Conservation (phyloP, 2,888 invertebrate species). For the Zhuqinia jingwanae region DNA sequence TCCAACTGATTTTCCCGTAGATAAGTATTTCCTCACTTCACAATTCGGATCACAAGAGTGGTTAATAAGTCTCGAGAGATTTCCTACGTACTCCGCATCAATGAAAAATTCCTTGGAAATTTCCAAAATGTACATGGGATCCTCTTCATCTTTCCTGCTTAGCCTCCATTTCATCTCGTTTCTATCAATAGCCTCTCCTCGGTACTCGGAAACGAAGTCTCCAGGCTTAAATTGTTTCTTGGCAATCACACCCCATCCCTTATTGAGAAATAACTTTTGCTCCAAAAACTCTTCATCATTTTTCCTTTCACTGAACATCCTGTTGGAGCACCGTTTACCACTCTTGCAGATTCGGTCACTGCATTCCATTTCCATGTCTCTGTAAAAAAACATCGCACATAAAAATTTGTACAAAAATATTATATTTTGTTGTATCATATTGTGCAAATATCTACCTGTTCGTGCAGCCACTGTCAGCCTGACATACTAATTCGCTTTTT, state of each 20-base stretch:
- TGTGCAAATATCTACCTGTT: slow-evolving; percentile 69
- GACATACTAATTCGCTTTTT: slow-evolving; percentile 52
- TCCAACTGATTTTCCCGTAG: slow-evolving; percentile 72
- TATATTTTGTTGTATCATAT: no score
- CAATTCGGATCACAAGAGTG: slow-evolving; percentile 78
- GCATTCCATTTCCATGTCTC: slow-evolving; percentile 76
- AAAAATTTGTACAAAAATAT: no score
- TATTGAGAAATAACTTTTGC: slow-evolving; percentile 55
- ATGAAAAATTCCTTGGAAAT: slow-evolving; percentile 72
- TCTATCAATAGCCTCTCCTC: slow-evolving; percentile 76
- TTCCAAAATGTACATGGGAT: slow-evolving; percentile 77
- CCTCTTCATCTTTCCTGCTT: slow-evolving; percentile 73
- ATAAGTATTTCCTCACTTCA: slow-evolving; percentile 73
- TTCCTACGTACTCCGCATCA: slow-evolving; percentile 78
- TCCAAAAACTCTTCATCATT: slow-evolving; percentile 61
- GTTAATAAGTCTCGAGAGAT: slow-evolving; percentile 77
- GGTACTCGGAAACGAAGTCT: slow-evolving; percentile 77
- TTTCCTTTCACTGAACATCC: slow-evolving; percentile 73
- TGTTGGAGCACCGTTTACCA: slow-evolving; percentile 70
- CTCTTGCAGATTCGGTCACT: slow-evolving; percentile 73
- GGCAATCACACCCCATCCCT: slow-evolving; percentile 76
- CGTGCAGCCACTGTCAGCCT: slow-evolving; percentile 69
- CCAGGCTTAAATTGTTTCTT: slow-evolving; percentile 63
- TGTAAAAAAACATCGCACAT: slow-evolving; percentile 53
- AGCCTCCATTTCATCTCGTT: slow-evolving; percentile 71